Conservation (phyloP, 2,888 invertebrate genomes). For the Papilio protenor region DNA sequence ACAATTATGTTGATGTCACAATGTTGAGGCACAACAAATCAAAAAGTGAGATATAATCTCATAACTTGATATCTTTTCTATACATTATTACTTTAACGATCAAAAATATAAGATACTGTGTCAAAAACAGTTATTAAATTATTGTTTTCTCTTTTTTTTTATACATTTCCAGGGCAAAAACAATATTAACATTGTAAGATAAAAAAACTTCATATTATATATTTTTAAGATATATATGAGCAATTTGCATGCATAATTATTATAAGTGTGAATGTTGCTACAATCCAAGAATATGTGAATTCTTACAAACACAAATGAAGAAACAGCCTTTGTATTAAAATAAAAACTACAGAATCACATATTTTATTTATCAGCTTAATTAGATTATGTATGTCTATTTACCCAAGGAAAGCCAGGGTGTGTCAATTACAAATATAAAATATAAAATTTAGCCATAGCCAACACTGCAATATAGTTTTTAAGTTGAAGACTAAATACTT, state of each 20-base stretch:
- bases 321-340: too few relatives aligned
- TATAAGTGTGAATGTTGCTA: too few relatives aligned
- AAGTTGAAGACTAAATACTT: background rate
- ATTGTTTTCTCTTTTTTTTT: too few relatives aligned
- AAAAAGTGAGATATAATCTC: background rate
- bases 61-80: background rate
- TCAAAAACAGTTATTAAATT: too few relatives aligned
- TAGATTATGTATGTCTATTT: background rate
- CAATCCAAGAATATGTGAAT: too few relatives aligned
- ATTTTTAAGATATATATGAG: too few relatives aligned
- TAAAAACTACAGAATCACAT: background rate
- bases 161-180: too few relatives aligned
- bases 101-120: background rate
- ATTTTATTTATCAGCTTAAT: background rate
- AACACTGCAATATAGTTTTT: too few relatives aligned
- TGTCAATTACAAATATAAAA: background rate
- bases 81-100: background rate
- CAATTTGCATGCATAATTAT: too few relatives aligned
- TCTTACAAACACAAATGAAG: too few relatives aligned
- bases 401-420: background rate
- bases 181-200: too few relatives aligned
- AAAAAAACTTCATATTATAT: too few relatives aligned
- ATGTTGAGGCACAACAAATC: background rate
- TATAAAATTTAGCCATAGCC: background rate
- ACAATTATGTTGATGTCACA: background rate